Evolutionary conservation across 2,888 invertebrate species (phyloP), one percentile per base, ranked within the genome.

Genomic region (Thalpophila matura): DNA sequence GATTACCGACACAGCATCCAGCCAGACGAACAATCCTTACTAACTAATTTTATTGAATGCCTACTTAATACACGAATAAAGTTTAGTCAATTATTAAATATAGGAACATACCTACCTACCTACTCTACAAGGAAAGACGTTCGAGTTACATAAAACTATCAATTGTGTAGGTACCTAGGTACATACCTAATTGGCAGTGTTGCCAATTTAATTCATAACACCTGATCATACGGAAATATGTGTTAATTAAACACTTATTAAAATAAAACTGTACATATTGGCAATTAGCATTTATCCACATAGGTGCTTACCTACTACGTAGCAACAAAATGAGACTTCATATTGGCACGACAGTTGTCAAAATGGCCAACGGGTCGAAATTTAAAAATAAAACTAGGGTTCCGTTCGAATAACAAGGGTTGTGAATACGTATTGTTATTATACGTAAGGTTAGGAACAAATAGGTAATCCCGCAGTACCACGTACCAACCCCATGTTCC

Each of bases 401-500:
- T 66, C 47, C 38, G 29, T 61, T 40, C 54, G 51, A 62, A 59
- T 63, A 65, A 74, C 62, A 75, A 72, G 77, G 74, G 78, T 74
- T 72, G 77, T 58, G 53, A 61, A 69, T 80, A 74, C 67, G 76
- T 74, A 76, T 76, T 79, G 77, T 83, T 73, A 74, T 74, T 69
- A 65, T 74, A 74, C 75, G 74, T 71, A 75, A 77, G 67, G 80
- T 80, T 77, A 69, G 76, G 74, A 79, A 83, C 82, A 79, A 82
- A 86, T 82, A 84, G 82, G 80, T 83, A 80, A 84, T 84, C 82
- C 83, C 67, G 72, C 76, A 74, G 66, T 77, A 76, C 77, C 81
- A 81, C 74, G 66, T 77, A 76, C 77, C 81, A 81, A 85, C 86
- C 84, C 85, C 81, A 84, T 83, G 79, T 84, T 85, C 87, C 86